Evolutionary conservation across 2,888 invertebrate genomes (phyloP).

Genomic region (Globia sparganii): DNA sequence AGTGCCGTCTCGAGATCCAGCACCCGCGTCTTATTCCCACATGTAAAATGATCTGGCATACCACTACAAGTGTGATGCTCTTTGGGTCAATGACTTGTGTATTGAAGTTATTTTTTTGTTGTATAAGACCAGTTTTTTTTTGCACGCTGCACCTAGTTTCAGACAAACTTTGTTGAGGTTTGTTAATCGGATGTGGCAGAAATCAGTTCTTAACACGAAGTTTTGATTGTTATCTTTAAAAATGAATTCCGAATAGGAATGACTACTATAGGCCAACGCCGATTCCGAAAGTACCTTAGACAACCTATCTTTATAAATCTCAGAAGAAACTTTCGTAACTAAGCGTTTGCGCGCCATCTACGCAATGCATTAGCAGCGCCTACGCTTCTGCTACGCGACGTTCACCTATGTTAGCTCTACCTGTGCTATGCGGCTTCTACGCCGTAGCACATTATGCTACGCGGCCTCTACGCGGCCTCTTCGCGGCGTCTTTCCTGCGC

Average conservation of each 20-base stretch:
- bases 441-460: background rate
- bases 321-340: background rate
- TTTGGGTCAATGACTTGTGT: constrained; percentile 56
- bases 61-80: constrained; percentile 53
- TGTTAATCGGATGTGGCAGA: background rate
- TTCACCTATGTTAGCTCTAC: background rate
- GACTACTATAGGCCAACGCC: background rate
- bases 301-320: no score
- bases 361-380: background rate
- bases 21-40: constrained; percentile 74
- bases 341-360: background rate
- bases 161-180: background rate
- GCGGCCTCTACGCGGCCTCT: background rate
- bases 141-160: no score
- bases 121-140: background rate
- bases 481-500: constrained; percentile 4
- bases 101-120: background rate
- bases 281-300: background rate
- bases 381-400: background rate
- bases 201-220: background rate
- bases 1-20: constrained; percentile 71
- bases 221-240: background rate
- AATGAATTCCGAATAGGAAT: no score
- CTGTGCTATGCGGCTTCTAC: constrained; percentile 8
- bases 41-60: constrained; percentile 74